phyloP scores from a whole-genome alignment of 2,888 invertebrate species.

The Eupithecia abbreviata region DNA sequence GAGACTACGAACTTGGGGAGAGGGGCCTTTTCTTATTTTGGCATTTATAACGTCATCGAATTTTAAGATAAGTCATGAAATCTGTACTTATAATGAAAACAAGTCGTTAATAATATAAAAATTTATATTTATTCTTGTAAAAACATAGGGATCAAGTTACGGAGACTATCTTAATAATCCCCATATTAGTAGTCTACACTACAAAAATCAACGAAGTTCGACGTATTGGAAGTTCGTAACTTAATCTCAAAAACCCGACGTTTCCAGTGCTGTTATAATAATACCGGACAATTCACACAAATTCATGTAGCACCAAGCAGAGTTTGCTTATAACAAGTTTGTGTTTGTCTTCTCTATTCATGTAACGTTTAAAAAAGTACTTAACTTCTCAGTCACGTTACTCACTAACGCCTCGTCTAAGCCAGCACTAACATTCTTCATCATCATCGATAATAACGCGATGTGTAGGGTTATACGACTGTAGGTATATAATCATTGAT shows the following conservation, averaged over 20 bases:
- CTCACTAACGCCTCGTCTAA: conserved; percentile 2
- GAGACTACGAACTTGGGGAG: conserved; percentile 31
- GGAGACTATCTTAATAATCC: neutral
- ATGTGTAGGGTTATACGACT: conserved; percentile 16
- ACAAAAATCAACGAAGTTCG: neutral
- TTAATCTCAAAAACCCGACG: neutral
- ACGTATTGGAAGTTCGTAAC: neutral
- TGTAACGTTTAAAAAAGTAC: neutral
- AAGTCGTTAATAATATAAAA: neutral
- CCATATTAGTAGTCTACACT: no score
- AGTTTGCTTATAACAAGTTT: neutral
- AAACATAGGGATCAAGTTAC: neutral
- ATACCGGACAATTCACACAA: neutral
- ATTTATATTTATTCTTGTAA: neutral
- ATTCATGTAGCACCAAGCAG: neutral
- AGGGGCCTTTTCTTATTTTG: neutral
- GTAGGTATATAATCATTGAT: conserved; percentile 4
- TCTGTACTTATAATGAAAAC: neutral
- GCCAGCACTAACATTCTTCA: neutral
- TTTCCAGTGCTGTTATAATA: neutral
- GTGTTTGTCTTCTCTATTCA: neutral
- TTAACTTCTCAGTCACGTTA: neutral
- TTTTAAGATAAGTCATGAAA: neutral
- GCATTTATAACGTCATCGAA: neutral
- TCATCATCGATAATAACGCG: conserved; percentile 10